phyloP scores from a whole-genome alignment of 37 sponge, comb jelly and placozoan genomes.

The Theonella swinhoei region DNA sequence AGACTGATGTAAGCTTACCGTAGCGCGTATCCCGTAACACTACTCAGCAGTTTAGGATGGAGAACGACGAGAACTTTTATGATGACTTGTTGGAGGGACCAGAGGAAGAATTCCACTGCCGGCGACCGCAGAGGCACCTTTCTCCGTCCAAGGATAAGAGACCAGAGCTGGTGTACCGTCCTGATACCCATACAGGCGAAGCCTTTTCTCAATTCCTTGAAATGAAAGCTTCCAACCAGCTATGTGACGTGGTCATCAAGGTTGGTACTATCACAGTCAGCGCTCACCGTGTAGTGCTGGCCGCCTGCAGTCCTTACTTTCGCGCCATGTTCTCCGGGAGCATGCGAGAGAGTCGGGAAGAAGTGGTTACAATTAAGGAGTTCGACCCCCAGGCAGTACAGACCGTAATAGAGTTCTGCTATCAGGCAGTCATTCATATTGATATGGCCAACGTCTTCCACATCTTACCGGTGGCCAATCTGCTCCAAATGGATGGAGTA shows the following conservation, averaged over 20 bases:
- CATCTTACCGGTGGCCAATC: slow-evolving; percentile 49
- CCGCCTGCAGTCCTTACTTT: slow-evolving; percentile 91
- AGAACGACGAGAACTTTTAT: slow-evolving; percentile 16
- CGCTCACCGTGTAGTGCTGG: slow-evolving; percentile 85
- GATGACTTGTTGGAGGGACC: slow-evolving; percentile 61
- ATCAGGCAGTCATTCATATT: slow-evolving; percentile 33
- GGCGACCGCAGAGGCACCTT: slow-evolving; percentile 13
- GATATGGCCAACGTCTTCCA: slow-evolving; percentile 51
- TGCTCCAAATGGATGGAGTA: slow-evolving; percentile 67
- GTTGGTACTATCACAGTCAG: slow-evolving; percentile 52
- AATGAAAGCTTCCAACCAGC: slow-evolving; percentile 52
- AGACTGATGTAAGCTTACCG: no score
- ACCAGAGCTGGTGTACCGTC: slow-evolving; percentile 35
- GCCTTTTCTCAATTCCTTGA: slow-evolving; percentile 11
- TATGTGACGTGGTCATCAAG: slow-evolving; percentile 88
- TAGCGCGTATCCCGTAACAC: no score
- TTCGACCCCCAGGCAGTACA: slow-evolving; percentile 47
- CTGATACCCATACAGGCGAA: slow-evolving; percentile 36
- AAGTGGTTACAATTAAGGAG: slow-evolving; percentile 53
- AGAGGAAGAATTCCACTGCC: slow-evolving; percentile 31
- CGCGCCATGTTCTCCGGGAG: slow-evolving; percentile 92
- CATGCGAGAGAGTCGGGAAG: slow-evolving; percentile 45
- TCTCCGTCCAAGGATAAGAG: background rate
- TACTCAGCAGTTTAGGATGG: no score
- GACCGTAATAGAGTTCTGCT: slow-evolving; percentile 58